Base-by-base conservation (phyloP, 92 coral and sea anemone genomes). In the Scolanthus callimorphus region DNA sequence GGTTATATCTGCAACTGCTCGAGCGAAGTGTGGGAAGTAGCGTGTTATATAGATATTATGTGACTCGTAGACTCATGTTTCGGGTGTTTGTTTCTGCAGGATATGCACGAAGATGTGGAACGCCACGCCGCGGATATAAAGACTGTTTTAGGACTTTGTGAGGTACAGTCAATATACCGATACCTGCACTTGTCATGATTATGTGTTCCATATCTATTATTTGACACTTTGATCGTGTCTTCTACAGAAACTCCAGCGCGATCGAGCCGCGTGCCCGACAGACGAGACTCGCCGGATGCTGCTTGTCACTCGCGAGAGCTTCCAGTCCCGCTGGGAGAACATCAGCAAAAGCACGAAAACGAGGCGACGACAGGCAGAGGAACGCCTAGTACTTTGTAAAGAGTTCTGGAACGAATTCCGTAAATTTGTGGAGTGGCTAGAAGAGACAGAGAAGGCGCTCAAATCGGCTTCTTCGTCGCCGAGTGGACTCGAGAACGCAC, bases 351-450 rank as follows among this genome's bases (percentile, higher is more conserved):
- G 82, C 26, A 80, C 87, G 9, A 68, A 77, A 0, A 70, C 86
- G 23, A 73, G 80, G 11, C 62, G 75, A 9, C 85, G 88, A 20
- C 99, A 94, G 61, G 85, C 88, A 39, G 90, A 89, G 23, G 97
- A 94, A 48, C 73, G 99, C 28, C 60, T 89, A 17, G 60, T 74
- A 25, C 68, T 94, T 2, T 94, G 90, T 58, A 81, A 67, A 23
- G 99, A 94, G 62, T 89, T 88, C 77, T 84, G 86, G 91, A 90
- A 89, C 60, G 99, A 89, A 39, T 94, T 79, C 59, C 79, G 83
- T 39, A 86, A 66, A 62, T 94, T 94, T 67, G 75, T 76, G 52
- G 77, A 77, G 17, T 94, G 96, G 96, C 39, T 94, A 30, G 73
- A 77, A 17, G 79, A 74, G 41, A 68, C 83, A 1, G 99, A 94